These are phyloP conservation scores for Argyra leucocephala DNA, from an alignment of 2,888 invertebrate genomes.

Conservation along the genomic window DNA sequence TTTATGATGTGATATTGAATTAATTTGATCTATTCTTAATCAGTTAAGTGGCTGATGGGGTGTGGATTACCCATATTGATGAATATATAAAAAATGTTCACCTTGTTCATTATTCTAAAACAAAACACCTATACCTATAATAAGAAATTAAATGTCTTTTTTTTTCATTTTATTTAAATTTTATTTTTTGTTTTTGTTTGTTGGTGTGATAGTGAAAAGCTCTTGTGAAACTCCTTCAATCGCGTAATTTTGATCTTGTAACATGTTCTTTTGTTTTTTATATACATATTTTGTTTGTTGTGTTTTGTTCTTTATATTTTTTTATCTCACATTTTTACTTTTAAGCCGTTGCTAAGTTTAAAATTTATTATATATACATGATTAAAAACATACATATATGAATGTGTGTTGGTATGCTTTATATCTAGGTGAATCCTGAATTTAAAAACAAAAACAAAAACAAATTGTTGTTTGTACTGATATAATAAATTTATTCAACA, in stretches of 20 bases:
- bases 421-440: background rate
- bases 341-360: background rate
- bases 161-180: background rate
- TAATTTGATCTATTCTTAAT: too few species aligned
- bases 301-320: too few species aligned
- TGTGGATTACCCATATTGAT: too few species aligned
- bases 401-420: background rate
- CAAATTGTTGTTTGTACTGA: too few species aligned
- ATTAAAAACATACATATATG: background rate
- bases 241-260: conserved; percentile 2
- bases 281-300: background rate
- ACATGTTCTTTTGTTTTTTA: background rate
- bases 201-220: background rate
- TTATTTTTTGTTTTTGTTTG: background rate
- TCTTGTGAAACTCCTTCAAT: conserved; percentile 8
- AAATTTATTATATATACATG: background rate
- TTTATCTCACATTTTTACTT: background rate
- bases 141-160: too few species aligned
- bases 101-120: too few species aligned
- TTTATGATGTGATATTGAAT: too few species aligned
- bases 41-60: too few species aligned
- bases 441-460: background rate
- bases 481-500: background rate
- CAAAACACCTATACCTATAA: too few species aligned
- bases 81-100: too few species aligned